Conservation (phyloP, 2,888 invertebrate species). For the Pollenia labialis region DNA sequence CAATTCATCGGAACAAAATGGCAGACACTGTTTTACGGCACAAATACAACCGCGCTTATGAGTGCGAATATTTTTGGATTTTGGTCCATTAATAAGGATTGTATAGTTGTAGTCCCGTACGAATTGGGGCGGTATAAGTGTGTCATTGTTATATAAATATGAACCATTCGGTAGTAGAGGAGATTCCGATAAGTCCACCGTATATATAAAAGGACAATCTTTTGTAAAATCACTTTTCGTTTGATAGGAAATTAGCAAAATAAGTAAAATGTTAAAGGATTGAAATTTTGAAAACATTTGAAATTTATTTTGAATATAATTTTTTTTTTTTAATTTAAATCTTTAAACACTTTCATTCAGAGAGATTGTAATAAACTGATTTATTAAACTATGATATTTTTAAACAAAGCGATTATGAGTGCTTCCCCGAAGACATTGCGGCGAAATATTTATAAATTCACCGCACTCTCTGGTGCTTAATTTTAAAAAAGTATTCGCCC, state of each 20-base stretch:
- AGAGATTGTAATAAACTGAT: constrained; percentile 17
- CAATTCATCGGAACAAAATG: constrained; percentile 44
- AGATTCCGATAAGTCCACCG: constrained; percentile 34
- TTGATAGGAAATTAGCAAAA: background rate
- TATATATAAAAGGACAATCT: constrained; percentile 36
- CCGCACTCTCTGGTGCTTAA: constrained; percentile 2
- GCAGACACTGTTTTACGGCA: constrained; percentile 42
- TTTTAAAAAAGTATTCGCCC: background rate
- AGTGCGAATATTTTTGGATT: background rate
- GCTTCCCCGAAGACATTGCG: background rate
- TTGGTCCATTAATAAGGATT: background rate
- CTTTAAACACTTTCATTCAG: background rate
- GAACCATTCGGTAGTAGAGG: constrained; percentile 28
- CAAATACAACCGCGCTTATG: constrained; percentile 64
- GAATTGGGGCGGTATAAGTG: constrained; percentile 34
- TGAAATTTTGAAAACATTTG: constrained; percentile 15
- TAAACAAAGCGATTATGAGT: background rate
- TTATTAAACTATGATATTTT: background rate
- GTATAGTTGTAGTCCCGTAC: constrained; percentile 34
- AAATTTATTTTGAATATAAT: background rate
- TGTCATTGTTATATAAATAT: constrained; percentile 50
- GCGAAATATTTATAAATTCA: constrained; percentile 26
- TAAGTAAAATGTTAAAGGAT: background rate
- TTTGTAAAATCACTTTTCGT: background rate
- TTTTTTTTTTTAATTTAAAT: background rate